Percentiles rank a stretch among this genome's conserved stretches.
Evolutionary conservation across 2,113 vertebrate genomes (phyloP).

Genomic region (Brachirus orientalis): DNA sequence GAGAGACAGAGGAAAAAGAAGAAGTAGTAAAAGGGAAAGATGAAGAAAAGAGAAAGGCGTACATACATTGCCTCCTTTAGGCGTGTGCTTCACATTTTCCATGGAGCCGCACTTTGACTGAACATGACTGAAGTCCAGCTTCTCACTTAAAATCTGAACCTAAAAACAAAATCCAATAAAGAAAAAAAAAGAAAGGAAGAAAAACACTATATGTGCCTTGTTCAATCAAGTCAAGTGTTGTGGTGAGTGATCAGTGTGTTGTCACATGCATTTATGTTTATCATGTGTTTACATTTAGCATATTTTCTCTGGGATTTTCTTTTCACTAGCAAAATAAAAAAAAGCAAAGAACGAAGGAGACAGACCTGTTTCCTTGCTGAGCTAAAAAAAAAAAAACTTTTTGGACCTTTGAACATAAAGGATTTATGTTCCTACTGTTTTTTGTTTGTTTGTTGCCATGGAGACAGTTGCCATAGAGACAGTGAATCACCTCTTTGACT

Average conservation of each 20-base stretch:
- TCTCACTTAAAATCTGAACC: constrained; percentile 71
- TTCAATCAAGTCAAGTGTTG: constrained; percentile 17
- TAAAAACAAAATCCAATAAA: constrained; percentile 59
- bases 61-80: constrained; percentile 78
- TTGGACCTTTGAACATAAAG: no score
- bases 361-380: no score
- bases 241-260: constrained; percentile 10
- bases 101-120: constrained; percentile 93
- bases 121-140: constrained; percentile 79
- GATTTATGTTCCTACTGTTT: no score
- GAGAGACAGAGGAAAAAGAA: constrained; percentile 2
- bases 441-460: no score
- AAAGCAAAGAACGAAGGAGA: no score
- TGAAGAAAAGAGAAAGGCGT: constrained; percentile 19
- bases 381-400: no score
- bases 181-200: no score
- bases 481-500: no score
- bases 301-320: no score
- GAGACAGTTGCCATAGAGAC: no score
- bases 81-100: constrained; percentile 76
- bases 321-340: no score
- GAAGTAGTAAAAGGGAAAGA: constrained; percentile 2
- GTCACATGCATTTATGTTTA: constrained; percentile 20
- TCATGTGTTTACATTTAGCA: no score
- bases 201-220: constrained; percentile 59